Base-by-base conservation (phyloP, 37 sponge, comb jelly and placozoan species). In the Spongia lamella region DNA sequence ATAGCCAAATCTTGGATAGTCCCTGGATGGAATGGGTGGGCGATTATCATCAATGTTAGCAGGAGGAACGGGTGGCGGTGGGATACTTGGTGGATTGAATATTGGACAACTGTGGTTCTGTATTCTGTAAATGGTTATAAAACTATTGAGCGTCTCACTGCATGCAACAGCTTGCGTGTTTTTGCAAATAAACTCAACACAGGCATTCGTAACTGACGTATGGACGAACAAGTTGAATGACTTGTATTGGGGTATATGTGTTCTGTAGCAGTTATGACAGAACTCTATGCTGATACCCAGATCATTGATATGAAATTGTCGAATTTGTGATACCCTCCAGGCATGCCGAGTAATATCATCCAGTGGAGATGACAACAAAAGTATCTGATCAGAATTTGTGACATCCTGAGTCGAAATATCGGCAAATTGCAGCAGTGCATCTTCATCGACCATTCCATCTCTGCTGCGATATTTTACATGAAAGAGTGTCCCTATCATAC, bases 271-370 rank as follows among this genome's bases (percentile, higher is more conserved):
- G 0, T 22, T 15, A 0, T n/a, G 19, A 54, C 86, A 85, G 37
- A 85, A 20, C 39, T 85, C 86, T 80, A 85, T 85, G 20, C 63
- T 55, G 47, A 85, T 79, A 13, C 86, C 86, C 38, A 73, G 34
- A 43, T 85, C 86, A 0, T 58, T 24, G n/a, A 60, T 47, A 2
- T 73, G 63, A 60, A 85, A 85, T 20, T 51, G 67, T 24, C 47
- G 36, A n/a, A 85, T 68, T 1, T 68, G 73, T 58, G 72, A 79
- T 20, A 85, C 1, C 20, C 79, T 76, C 86, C 86, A 85, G 5
- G 86, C 86, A 25, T 79, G 57, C 17, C 78, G 15, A 39, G 66
- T 79, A 75, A 79, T 72, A 38, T 85, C 86, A 27, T 78, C 73
- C 35, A 85, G 26, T 14, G 86, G 86, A 37, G 79, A 85, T 16